These are phyloP conservation scores for Spatulosminthurus flaviceps DNA, from an alignment of 2,888 invertebrate genomes.

Conservation along the genomic window DNA sequence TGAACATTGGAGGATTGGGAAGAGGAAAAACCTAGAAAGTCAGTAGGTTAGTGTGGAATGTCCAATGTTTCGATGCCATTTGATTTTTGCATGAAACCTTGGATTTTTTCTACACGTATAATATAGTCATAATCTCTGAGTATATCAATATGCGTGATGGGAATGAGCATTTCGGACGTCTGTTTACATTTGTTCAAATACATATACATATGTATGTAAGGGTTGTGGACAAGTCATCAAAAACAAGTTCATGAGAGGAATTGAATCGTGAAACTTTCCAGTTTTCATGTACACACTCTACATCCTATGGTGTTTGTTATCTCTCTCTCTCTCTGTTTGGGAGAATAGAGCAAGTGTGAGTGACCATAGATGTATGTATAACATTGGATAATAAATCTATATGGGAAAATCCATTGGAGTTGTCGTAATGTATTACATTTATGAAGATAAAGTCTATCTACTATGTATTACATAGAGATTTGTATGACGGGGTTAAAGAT, in stretches of 20 bases:
- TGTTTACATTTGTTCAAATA: too few species aligned
- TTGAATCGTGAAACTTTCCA: slow-evolving; percentile 3
- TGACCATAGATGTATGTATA: too few species aligned
- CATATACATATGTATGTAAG: not conserved
- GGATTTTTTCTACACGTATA: not conserved
- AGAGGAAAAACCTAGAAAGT: slow-evolving; percentile 26
- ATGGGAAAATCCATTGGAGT: too few species aligned
- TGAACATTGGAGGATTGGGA: too few species aligned
- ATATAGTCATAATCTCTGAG: too few species aligned
- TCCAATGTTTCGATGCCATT: not conserved
- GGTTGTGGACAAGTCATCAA: not conserved
- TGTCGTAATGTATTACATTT: too few species aligned
- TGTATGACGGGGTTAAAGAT: not conserved
- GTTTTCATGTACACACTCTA: not conserved
- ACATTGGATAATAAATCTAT: slow-evolving; percentile 11
- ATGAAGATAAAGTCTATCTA: too few species aligned
- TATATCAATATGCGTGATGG: too few species aligned
- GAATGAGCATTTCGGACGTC: too few species aligned
- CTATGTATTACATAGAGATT: too few species aligned
- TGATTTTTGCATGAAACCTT: slow-evolving; percentile 19
- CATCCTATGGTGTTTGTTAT: too few species aligned
- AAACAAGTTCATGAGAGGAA: not conserved
- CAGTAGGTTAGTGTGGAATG: slow-evolving; percentile 32
- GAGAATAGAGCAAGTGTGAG: not conserved
- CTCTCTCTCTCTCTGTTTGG: too few species aligned